A percentile compares a stretch with the other conserved stretches of the same genome.
Evolutionary conservation across 2,797 vertebrate species (phyloP).

Genomic region (Rhabdomys pumilio): DNA sequence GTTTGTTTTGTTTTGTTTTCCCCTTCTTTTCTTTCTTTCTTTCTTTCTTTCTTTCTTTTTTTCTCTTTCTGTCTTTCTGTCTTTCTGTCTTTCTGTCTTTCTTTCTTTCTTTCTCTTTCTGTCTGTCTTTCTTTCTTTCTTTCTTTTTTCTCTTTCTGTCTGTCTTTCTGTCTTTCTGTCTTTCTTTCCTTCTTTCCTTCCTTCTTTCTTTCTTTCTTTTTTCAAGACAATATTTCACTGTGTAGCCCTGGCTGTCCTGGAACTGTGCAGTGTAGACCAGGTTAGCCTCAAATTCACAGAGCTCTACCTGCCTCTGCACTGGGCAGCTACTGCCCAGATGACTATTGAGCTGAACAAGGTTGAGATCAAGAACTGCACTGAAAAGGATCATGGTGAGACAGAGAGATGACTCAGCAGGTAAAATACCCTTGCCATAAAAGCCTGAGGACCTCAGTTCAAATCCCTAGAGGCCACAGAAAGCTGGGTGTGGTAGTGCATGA

Average conservation of each 20-base stretch:
- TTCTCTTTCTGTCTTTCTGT: background rate
- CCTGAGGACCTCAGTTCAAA: background rate
- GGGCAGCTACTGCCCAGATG: background rate
- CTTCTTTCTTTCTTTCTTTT: background rate
- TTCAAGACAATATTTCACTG: background rate
- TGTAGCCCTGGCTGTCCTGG: background rate
- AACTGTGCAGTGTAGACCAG: background rate
- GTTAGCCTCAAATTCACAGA: background rate
- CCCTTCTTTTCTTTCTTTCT: no score
- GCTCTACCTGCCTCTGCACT: background rate
- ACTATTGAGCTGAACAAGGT: background rate
- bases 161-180: accelerated
- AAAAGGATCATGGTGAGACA: background rate
- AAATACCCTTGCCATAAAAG: background rate
- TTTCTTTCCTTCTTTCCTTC: background rate
- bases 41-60: no score
- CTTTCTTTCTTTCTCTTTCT: no score
- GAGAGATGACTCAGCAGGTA: background rate
- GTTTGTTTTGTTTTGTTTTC: background rate
- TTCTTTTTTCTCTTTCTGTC: no score
- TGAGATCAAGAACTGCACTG: background rate
- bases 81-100: background rate
- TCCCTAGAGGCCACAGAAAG: background rate
- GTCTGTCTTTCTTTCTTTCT: no score
- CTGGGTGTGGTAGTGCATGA: background rate